Base-by-base conservation (phyloP, 2,888 invertebrate species). In the Cyrtodaria siliqua region DNA sequence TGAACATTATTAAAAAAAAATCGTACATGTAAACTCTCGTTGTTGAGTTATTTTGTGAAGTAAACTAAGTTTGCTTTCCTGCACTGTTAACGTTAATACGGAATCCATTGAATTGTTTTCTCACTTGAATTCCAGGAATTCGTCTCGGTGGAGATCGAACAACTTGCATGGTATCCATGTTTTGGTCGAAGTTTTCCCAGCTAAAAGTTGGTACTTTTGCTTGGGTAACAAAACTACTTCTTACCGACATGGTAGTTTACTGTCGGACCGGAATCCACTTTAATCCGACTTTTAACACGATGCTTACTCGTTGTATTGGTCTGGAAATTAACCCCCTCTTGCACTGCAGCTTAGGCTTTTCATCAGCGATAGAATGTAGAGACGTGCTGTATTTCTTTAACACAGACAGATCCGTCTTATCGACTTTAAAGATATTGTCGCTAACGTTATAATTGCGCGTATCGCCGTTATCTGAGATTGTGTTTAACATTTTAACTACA, bases 151-250 rank as follows among this genome's bases (percentile, higher is more conserved):
- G 6, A 8, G 33, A 33, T 8, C 33, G 33, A 8, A 33, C 33
- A 4, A 12, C 33, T 4, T 33, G 12, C 33, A 33, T 33, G 4
- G 33, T 33, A 12, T 33, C 33, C 33, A 4, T 33, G 33, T 33
- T 33, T 62, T 9, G 6, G 40, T 20, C 26, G 40, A 33, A n/a
- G 33, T 33, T 42, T 42, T 53, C 8, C 27, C 20, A 12, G 18
- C 0, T 2, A 71, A 24, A 2, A 29, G 14, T 14, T 71, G 20
- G 20, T 59, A 71, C 63, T 63, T 71, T n/a, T 57, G 42, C 44
- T 71, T 64, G 6, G 63, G 18, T 8, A 71, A 14, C 0, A 71
- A 14, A 3, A 64, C 29, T 2, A 63, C 44, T 29, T 71, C 71
- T 52, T 57, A 55, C 20, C 27, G 33, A 33, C 33, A 47, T 38